Conservation (phyloP, 2,113 vertebrate genomes). For the Ondatra zibethicus region DNA sequence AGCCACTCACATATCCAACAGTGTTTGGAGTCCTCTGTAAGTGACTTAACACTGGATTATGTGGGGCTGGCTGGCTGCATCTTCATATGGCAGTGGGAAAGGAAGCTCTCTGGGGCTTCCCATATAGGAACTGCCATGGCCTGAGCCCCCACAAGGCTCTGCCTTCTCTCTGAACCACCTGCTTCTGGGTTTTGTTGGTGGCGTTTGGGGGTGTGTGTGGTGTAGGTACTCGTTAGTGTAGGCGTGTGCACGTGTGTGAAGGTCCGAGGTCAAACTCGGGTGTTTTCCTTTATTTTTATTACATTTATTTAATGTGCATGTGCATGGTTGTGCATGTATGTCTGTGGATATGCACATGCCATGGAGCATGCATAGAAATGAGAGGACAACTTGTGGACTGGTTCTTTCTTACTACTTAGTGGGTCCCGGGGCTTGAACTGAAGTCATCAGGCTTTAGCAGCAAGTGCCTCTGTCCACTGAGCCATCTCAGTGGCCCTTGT, state of each 20-base stretch:
- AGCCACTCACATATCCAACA: neutral
- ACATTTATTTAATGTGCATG: neutral
- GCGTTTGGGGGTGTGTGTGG: neutral
- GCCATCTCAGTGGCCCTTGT: neutral
- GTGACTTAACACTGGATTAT: neutral
- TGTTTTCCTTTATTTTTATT: neutral
- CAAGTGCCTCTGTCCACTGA: neutral
- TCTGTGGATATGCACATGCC: neutral
- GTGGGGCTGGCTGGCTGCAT: too few species aligned
- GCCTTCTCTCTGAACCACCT: neutral
- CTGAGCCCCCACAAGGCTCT: neutral
- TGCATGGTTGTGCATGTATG: neutral
- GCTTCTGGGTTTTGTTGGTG: neutral
- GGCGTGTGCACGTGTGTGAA: neutral
- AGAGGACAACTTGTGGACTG: neutral
- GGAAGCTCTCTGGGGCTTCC: neutral
- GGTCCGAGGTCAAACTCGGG: too few species aligned
- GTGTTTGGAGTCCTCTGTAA: neutral
- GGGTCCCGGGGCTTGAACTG: neutral
- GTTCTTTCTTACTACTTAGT: neutral
- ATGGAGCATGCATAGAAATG: neutral
- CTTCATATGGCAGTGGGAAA: neutral
- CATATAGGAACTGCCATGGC: too few species aligned
- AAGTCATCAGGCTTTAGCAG: neutral
- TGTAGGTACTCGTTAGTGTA: neutral